These are phyloP conservation scores for Eupithecia abbreviata DNA, from an alignment of 2,888 invertebrate species.

Conservation along the genomic window DNA sequence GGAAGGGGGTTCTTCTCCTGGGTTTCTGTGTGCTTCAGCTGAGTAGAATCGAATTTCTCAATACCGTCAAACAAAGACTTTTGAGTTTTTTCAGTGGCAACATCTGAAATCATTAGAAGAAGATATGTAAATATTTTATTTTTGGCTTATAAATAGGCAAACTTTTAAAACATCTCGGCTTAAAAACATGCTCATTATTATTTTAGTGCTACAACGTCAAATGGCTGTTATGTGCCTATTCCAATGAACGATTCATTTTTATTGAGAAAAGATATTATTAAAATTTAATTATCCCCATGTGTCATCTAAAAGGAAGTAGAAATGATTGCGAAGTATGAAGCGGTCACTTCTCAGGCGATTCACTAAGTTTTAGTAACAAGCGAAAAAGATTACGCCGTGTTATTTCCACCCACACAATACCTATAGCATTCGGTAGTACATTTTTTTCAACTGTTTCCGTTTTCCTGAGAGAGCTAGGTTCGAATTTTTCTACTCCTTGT, in stretches of 20 bases:
- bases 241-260: neutral
- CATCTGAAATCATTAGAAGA: conserved; percentile 85
- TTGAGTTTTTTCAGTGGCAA: conserved; percentile 93
- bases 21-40: conserved; percentile 95
- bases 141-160: conserved; percentile 30
- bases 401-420: conserved; percentile 78
- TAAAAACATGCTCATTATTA: conserved; percentile 62
- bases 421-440: conserved; percentile 92
- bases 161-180: conserved; percentile 44
- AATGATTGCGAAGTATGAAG: conserved; percentile 49
- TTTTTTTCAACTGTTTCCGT: conserved; percentile 92
- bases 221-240: neutral
- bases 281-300: neutral
- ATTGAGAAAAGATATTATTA: neutral
- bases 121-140: neutral
- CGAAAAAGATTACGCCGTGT: conserved; percentile 44
- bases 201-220: conserved; percentile 46
- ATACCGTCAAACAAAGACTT: conserved; percentile 93
- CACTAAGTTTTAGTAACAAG: conserved; percentile 38
- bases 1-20: conserved; percentile 96
- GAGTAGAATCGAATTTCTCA: conserved; percentile 91
- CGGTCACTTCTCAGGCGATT: conserved; percentile 48
- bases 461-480: conserved; percentile 88
- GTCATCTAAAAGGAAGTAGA: conserved; percentile 20
- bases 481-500: conserved; percentile 90